Conservation (phyloP, 2,113 vertebrate genomes). For the Bubo bubo region DNA sequence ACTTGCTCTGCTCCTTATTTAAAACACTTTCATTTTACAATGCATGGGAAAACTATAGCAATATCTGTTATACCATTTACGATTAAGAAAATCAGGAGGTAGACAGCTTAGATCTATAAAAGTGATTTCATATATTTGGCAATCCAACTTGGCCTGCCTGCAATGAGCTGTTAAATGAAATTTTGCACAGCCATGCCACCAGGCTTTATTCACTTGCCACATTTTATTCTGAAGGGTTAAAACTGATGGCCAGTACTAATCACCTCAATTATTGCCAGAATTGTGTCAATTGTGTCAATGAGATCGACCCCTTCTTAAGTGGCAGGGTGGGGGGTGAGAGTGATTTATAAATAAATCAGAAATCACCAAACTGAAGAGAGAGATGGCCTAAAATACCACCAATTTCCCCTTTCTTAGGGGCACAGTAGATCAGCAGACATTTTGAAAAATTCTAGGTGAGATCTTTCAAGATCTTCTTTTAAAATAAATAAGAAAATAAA, state of each 20-base stretch:
- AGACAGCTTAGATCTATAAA: slow-evolving; percentile 74
- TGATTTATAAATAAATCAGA: background rate
- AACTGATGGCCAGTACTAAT: slow-evolving; percentile 26
- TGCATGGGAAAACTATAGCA: slow-evolving; percentile 57
- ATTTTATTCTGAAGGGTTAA: slow-evolving; percentile 53
- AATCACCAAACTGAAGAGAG: background rate
- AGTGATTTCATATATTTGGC: slow-evolving; percentile 66
- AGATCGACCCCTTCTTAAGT: background rate
- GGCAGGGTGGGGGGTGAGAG: accelerated
- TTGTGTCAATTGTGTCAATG: background rate
- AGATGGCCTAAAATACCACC: background rate
- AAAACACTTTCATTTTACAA: slow-evolving; percentile 76
- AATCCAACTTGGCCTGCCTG: slow-evolving; percentile 49
- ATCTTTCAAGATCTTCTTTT: background rate
- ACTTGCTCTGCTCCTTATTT: slow-evolving; percentile 70
- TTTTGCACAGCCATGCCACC: slow-evolving; percentile 58
- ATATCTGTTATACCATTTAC: slow-evolving; percentile 68
- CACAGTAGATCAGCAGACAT: background rate
- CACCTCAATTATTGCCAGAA: background rate
- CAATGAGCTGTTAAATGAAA: slow-evolving; percentile 72
- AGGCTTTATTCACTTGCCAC: slow-evolving; percentile 46
- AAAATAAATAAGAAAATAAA: background rate
- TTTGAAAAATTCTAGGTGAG: background rate
- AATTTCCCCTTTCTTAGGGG: background rate
- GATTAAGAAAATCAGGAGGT: slow-evolving; percentile 71